Evolutionary conservation across 1,140 invertebrate genomes (phyloP).

Genomic region (Metopolophium dirhodum): DNA sequence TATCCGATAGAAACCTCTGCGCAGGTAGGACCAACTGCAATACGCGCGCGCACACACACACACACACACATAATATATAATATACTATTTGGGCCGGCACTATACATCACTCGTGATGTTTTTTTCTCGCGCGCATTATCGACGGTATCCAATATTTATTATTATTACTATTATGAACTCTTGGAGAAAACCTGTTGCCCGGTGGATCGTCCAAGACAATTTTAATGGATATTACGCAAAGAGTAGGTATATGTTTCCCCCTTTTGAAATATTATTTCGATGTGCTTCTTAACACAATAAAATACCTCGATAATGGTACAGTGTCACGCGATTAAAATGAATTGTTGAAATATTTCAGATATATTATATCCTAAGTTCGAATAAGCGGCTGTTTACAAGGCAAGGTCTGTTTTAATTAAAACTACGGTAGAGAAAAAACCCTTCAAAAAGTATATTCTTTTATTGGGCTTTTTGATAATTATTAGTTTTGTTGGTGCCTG

Average conservation of each 20-base stretch:
- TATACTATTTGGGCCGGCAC: not conserved
- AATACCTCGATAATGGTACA: constrained; percentile 44
- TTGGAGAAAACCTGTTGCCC: constrained; percentile 52
- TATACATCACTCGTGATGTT: constrained; percentile 9
- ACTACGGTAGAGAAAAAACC: not conserved
- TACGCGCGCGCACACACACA: not conserved
- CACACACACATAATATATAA: not conserved
- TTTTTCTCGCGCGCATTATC: constrained; percentile 34
- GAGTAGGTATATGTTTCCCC: not conserved
- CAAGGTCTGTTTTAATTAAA: constrained; percentile 36
- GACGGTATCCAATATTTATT: constrained; percentile 51
- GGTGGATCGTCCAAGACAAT: constrained; percentile 36
- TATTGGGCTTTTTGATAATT: not conserved
- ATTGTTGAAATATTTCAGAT: constrained; percentile 4
- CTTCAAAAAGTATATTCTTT: not conserved
- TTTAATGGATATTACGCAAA: constrained; percentile 48
- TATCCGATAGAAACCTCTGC: not conserved
- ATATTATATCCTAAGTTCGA: not conserved
- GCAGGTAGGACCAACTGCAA: constrained; percentile 35
- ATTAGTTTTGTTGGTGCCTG: not conserved
- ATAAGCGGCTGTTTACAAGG: not conserved
- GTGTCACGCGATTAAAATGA: constrained; percentile 53
- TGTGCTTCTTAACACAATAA: constrained; percentile 40
- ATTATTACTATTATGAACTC: constrained; percentile 38
- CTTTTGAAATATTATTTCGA: constrained; percentile 43